phyloP scores from a whole-genome alignment of 2,797 vertebrate genomes.

The Sphenopsis melanotis region DNA sequence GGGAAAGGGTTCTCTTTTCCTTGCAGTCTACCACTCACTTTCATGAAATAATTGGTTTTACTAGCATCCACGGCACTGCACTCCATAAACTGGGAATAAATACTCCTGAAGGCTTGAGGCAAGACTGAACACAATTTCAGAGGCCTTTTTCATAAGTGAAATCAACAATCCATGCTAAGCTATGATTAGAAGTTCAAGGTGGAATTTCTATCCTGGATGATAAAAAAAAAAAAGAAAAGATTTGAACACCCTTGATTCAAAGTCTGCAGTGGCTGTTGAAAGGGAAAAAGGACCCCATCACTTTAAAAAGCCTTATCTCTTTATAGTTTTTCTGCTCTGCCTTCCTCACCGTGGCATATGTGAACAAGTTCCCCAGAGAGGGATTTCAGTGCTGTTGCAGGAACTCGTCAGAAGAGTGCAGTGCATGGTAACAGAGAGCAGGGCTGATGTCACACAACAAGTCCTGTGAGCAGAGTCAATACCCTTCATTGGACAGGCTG shows the following conservation, averaged over 20 bases:
- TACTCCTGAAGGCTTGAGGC: constrained; percentile 32
- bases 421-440: constrained; percentile 1
- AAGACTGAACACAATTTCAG: constrained; percentile 62
- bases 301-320: neutral
- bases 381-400: constrained; percentile 10
- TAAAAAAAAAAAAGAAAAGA: neutral
- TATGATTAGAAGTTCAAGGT: constrained; percentile 29
- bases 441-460: neutral
- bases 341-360: neutral
- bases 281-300: neutral
- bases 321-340: neutral
- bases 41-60: constrained; percentile 53
- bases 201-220: neutral
- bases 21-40: constrained; percentile 1
- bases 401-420: constrained; percentile 47
- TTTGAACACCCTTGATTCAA: neutral
- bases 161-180: constrained; percentile 33
- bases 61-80: constrained; percentile 4
- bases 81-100: constrained; percentile 29
- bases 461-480: neutral
- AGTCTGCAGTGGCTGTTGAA: neutral
- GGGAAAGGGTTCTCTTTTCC: constrained; percentile 13
- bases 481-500: neutral
- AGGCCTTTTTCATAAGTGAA: constrained; percentile 34
- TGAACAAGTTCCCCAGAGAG: neutral